Conservation (phyloP, 2,113 vertebrate genomes). For the Bufo bufo region DNA sequence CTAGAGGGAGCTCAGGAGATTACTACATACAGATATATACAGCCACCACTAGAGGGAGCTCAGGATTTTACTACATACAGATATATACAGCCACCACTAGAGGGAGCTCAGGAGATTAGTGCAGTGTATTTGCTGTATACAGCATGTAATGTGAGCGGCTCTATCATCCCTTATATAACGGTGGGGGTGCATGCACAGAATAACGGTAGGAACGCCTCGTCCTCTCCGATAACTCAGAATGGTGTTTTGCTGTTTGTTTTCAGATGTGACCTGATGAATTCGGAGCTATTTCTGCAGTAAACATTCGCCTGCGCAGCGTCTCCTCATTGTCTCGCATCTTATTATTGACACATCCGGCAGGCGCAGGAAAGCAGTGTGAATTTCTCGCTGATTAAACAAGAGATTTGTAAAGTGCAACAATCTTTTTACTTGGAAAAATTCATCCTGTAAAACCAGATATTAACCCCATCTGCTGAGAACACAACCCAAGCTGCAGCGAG, state of each 20-base stretch:
- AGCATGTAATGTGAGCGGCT: neutral
- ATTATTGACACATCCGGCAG: slow-evolving; percentile 1
- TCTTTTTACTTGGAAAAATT: neutral
- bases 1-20: too few species aligned
- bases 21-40: too few species aligned
- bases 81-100: too few species aligned
- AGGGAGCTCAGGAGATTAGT: too few species aligned
- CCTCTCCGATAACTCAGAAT: neutral
- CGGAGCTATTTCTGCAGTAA: slow-evolving; percentile 12
- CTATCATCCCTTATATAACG: neutral
- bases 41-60: too few species aligned
- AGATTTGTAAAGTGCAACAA: slow-evolving; percentile 15
- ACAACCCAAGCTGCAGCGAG: neutral
- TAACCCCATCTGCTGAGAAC: neutral
- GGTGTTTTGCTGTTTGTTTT: slow-evolving; percentile 10
- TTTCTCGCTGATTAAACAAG: slow-evolving; percentile 35
- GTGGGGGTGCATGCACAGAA: neutral
- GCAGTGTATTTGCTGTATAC: too few species aligned
- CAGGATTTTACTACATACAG: too few species aligned
- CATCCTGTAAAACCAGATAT: slow-evolving; percentile 21
- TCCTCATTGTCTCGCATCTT: neutral
- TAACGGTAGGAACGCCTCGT: neutral
- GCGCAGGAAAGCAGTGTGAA: slow-evolving; percentile 15
- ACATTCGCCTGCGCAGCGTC: neutral
- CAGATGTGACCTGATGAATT: slow-evolving; percentile 7